Conservation (phyloP, 2,113 vertebrate genomes). For the Paradisaea rubra region DNA sequence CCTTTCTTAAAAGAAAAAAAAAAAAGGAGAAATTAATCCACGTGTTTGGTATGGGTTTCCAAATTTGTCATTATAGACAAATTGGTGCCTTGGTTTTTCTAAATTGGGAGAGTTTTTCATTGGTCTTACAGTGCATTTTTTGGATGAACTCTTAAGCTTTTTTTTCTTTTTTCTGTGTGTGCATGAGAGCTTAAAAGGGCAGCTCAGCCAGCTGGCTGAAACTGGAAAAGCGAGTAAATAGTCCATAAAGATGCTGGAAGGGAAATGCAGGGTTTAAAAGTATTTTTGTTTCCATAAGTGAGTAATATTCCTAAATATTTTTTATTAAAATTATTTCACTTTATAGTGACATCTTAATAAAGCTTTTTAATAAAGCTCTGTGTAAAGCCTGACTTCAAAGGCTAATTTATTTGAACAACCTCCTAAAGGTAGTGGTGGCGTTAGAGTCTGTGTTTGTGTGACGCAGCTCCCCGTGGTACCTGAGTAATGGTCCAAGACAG, state of each 20-base stretch:
- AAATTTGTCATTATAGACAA: background rate
- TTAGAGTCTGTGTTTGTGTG: background rate
- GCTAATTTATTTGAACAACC: background rate
- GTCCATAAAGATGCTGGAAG: background rate
- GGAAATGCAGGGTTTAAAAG: background rate
- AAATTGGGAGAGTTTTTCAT: background rate
- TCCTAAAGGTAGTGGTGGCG: background rate
- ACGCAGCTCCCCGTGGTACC: background rate
- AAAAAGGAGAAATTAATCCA: background rate
- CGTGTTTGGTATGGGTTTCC: background rate
- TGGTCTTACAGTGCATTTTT: background rate
- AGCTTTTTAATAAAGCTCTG: constrained; percentile 17
- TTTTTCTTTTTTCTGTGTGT: background rate
- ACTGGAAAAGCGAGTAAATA: background rate
- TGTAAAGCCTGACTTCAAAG: constrained; percentile 28
- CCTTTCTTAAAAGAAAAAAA: background rate
- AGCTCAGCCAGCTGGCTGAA: constrained; percentile 7
- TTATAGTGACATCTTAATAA: background rate
- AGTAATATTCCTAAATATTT: background rate
- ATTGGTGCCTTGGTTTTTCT: background rate
- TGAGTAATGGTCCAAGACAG: background rate
- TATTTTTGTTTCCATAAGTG: background rate
- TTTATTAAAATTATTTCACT: background rate
- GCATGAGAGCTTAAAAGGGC: background rate
- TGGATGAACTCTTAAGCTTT: background rate